A percentile compares a stretch with the other conserved stretches of the same genome.
Conservation (phyloP, 1,140 invertebrate genomes). For the Drosophila kohkoa region DNA sequence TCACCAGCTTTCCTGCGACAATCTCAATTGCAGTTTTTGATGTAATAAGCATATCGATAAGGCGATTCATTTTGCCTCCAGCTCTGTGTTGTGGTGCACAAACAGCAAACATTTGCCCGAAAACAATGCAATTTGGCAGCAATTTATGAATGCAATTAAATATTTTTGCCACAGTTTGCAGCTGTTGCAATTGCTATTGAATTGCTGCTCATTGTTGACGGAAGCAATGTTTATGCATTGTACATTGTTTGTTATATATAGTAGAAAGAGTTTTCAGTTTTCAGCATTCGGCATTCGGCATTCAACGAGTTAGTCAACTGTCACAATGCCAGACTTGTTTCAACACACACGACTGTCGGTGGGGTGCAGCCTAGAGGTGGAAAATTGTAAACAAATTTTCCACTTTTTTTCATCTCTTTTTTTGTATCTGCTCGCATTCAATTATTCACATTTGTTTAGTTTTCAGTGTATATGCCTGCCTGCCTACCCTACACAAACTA, state of each 20-base stretch:
- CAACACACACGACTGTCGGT: slow-evolving; percentile 2
- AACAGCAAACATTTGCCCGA: slow-evolving; percentile 19
- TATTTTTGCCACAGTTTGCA: slow-evolving; percentile 44
- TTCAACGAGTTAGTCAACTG: slow-evolving; percentile 79
- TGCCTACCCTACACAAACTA: slow-evolving; percentile 3
- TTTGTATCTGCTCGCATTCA: slow-evolving; percentile 43
- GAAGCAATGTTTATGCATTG: slow-evolving; percentile 41
- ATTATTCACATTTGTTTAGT: slow-evolving; percentile 76
- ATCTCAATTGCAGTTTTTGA: slow-evolving; percentile 3
- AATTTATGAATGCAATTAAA: slow-evolving; percentile 71
- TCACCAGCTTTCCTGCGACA: slow-evolving; percentile 10
- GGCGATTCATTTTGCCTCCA: slow-evolving; percentile 26
- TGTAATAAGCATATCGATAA: slow-evolving; percentile 28
- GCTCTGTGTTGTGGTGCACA: slow-evolving; percentile 3
- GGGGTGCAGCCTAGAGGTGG: not conserved
- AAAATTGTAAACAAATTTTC: slow-evolving; percentile 76
- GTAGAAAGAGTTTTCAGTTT: slow-evolving; percentile 56
- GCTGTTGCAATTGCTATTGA: slow-evolving; percentile 51
- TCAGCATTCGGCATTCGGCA: slow-evolving; percentile 25
- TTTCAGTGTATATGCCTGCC: slow-evolving; percentile 31
- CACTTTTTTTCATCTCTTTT: slow-evolving; percentile 42
- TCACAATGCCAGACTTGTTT: slow-evolving; percentile 63
- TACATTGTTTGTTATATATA: slow-evolving; percentile 23
- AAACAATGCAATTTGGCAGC: slow-evolving; percentile 50
- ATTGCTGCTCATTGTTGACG: slow-evolving; percentile 57